Percentiles rank a stretch among this genome's conserved stretches.
Conservation (phyloP, 1,140 invertebrate species). For the Cydia amplana region DNA sequence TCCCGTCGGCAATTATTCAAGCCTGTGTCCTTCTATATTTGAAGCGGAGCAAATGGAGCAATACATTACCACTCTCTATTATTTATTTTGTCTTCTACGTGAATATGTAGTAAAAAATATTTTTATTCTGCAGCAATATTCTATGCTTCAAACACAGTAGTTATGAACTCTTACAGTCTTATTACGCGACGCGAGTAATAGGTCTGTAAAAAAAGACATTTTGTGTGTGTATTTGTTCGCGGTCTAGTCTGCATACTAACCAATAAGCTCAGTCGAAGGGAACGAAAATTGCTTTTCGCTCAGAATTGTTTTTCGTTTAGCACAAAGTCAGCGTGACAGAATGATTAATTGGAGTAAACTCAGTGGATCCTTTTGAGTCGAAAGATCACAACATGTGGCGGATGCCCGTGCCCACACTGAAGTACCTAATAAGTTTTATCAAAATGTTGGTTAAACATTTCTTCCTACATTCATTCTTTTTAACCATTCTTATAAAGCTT, state of each 20-base stretch:
- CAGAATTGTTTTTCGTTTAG: constrained; percentile 22
- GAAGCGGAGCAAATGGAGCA: background rate
- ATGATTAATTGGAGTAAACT: constrained; percentile 31
- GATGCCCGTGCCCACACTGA: background rate
- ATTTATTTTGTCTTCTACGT: background rate
- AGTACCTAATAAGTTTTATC: background rate
- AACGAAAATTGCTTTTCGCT: constrained; percentile 5
- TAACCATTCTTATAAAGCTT: no score
- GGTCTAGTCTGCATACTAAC: constrained; percentile 15
- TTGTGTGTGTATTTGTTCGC: background rate
- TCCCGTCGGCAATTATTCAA: constrained; percentile 26
- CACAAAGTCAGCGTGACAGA: constrained; percentile 28
- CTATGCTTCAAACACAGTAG: background rate
- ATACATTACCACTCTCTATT: background rate
- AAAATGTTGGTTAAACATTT: background rate
- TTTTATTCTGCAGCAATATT: no score
- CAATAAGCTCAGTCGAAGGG: background rate
- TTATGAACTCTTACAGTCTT: background rate
- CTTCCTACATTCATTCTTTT: no score
- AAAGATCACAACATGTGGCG: constrained; percentile 1
- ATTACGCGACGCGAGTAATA: background rate
- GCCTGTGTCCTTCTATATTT: constrained; percentile 8
- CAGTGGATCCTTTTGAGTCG: constrained; percentile 10
- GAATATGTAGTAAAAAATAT: background rate
- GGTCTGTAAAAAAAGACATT: background rate